Evolutionary conservation across 2,888 invertebrate genomes (phyloP).

Genomic region (Dasypolia templi): DNA sequence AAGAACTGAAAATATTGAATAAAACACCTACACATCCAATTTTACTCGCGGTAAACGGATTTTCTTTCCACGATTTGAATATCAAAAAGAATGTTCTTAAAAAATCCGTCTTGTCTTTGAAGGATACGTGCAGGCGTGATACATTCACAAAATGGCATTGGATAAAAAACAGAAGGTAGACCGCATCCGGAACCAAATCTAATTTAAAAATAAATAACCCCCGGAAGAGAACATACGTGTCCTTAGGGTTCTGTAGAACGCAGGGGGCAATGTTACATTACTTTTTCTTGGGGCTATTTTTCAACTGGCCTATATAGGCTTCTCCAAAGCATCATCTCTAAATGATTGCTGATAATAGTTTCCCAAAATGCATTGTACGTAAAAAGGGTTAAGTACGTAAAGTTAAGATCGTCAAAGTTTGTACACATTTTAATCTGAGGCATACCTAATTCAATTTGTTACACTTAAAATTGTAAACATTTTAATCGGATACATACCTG

Average conservation of each 20-base stretch:
- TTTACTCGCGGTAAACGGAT: slow-evolving; percentile 55
- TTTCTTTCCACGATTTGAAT: slow-evolving; percentile 72
- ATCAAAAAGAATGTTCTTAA: slow-evolving; percentile 74
- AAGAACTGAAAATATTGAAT: slow-evolving; percentile 4
- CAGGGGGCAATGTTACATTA: not conserved
- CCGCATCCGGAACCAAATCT: slow-evolving; percentile 76
- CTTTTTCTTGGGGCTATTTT: not conserved
- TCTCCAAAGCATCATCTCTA: not conserved
- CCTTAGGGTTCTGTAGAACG: slow-evolving; percentile 8
- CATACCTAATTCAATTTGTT: too few species aligned
- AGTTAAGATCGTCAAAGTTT: not conserved
- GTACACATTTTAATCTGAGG: too few species aligned
- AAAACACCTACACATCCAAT: slow-evolving; percentile 24
- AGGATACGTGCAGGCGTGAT: slow-evolving; percentile 30
- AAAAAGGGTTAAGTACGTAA: not conserved
- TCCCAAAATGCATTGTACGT: not conserved
- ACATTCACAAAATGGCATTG: slow-evolving; percentile 70
- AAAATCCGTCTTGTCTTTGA: slow-evolving; percentile 67
- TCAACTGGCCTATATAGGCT: not conserved
- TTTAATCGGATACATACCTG: too few species aligned
- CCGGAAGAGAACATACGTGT: slow-evolving; percentile 34
- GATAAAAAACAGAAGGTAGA: slow-evolving; percentile 73
- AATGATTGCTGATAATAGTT: not conserved
- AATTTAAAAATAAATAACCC: slow-evolving; percentile 77
- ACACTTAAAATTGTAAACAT: too few species aligned